phyloP scores from a whole-genome alignment of 2,113 vertebrate species.

The Cheirogaleus medius region DNA sequence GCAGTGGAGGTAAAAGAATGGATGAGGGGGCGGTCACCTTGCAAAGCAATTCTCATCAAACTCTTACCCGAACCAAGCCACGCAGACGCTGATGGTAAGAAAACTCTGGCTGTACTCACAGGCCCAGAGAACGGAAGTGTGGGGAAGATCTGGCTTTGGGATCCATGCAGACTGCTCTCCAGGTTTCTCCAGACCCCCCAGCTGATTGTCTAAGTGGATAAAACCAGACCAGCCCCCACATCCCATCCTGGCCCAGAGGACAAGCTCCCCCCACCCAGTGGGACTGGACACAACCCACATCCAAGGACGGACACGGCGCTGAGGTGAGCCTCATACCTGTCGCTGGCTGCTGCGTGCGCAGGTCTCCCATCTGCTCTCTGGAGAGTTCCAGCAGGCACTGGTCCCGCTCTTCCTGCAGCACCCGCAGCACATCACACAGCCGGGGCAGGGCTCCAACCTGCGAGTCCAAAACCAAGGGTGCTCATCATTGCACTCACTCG shows the following conservation, averaged over 20 bases:
- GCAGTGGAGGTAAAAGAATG: neutral
- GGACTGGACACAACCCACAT: rapidly evolving
- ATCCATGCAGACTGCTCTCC: neutral
- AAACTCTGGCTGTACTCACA: neutral
- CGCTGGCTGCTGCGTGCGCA: neutral
- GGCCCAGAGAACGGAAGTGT: neutral
- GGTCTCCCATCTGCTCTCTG: slow-evolving; percentile 57
- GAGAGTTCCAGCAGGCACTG: slow-evolving; percentile 82
- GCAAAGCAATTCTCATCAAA: neutral
- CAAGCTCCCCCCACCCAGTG: neutral
- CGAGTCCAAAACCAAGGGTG: slow-evolving; percentile 39
- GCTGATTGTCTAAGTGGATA: neutral
- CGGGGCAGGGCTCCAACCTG: slow-evolving; percentile 79
- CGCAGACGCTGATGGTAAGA: neutral
- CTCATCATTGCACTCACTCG: neutral
- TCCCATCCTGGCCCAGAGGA: neutral
- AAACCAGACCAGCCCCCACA: too few relatives aligned
- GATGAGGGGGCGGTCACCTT: neutral
- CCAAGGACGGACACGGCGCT: too few relatives aligned
- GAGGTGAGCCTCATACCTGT: slow-evolving; percentile 68
- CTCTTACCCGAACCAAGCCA: neutral
- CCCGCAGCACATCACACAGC: slow-evolving; percentile 84
- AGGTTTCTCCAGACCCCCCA: neutral
- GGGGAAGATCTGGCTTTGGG: neutral
- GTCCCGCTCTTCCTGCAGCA: slow-evolving; percentile 85